Conservation (phyloP, 2,113 vertebrate genomes). For the Apodemus speciosus region DNA sequence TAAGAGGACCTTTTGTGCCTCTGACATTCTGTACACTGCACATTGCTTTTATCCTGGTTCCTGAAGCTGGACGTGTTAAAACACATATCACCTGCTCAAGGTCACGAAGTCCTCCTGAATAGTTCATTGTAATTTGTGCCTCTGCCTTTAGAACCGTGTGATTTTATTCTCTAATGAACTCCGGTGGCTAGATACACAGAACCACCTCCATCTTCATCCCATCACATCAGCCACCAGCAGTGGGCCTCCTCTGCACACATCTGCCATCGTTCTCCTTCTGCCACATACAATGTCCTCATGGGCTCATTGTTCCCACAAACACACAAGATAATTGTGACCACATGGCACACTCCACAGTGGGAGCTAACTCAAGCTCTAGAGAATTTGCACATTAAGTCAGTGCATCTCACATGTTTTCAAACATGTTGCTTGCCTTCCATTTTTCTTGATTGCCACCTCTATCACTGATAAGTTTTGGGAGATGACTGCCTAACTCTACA, state of each 20-base stretch:
- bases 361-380: neutral
- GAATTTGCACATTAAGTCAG: neutral
- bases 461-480: neutral
- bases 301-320: constrained; percentile 35
- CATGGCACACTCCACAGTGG: constrained; percentile 11
- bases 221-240: neutral
- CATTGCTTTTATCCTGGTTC: neutral
- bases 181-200: constrained; percentile 10
- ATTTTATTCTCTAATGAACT: constrained; percentile 37
- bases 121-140: neutral
- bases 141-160: neutral
- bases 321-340: constrained; percentile 59
- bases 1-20: neutral
- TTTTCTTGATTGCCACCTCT: neutral
- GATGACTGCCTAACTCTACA: neutral
- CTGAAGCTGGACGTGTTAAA: neutral
- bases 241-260: neutral
- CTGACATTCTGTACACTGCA: neutral
- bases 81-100: neutral
- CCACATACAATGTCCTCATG: neutral
- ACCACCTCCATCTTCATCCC: neutral
- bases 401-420: neutral
- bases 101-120: neutral
- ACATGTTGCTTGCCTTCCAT: neutral
- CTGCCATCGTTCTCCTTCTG: neutral